Evolutionary conservation across 2,888 invertebrate species (phyloP).

Genomic region (Drosophila pseudotalamancana): DNA sequence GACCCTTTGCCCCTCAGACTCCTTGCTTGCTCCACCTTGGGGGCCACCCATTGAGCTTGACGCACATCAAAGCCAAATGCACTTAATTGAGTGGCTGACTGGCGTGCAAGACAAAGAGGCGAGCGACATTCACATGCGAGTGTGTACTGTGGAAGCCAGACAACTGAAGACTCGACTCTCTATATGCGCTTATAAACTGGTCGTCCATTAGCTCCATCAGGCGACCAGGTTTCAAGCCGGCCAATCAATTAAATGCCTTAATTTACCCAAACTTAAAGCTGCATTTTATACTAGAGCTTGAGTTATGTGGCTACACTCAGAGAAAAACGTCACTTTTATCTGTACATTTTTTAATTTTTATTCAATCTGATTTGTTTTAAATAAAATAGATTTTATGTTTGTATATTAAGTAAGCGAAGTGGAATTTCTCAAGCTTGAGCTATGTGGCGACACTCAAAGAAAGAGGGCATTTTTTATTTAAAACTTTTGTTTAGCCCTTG

Average conservation of each 20-base stretch:
- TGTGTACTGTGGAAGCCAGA: background rate
- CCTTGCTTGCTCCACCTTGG: background rate
- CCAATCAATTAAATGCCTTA: constrained; percentile 46
- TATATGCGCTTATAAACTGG: constrained; percentile 23
- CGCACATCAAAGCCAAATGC: constrained; percentile 56
- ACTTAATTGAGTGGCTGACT: constrained; percentile 62
- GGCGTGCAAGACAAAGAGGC: constrained; percentile 27
- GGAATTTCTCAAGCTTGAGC: background rate
- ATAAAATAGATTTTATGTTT: no score
- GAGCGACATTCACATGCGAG: constrained; percentile 12
- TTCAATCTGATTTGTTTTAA: background rate
- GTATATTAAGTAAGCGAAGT: no score
- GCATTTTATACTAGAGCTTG: background rate
- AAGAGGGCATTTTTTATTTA: no score
- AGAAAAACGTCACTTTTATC: background rate
- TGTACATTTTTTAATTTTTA: background rate
- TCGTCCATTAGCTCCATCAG: constrained; percentile 71
- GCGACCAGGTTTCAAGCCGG: constrained; percentile 23
- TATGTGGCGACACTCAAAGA: no score
- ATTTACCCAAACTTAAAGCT: constrained; percentile 23
- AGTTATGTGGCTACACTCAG: background rate
- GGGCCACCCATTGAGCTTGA: constrained; percentile 1
- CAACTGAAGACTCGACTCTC: constrained; percentile 3
- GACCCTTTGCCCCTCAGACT: background rate
- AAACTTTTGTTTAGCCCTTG: no score